Evolutionary conservation across 2,888 invertebrate genomes (phyloP), one percentile per base, ranked within the genome.

Genomic region (Platycheirus rosarum): DNA sequence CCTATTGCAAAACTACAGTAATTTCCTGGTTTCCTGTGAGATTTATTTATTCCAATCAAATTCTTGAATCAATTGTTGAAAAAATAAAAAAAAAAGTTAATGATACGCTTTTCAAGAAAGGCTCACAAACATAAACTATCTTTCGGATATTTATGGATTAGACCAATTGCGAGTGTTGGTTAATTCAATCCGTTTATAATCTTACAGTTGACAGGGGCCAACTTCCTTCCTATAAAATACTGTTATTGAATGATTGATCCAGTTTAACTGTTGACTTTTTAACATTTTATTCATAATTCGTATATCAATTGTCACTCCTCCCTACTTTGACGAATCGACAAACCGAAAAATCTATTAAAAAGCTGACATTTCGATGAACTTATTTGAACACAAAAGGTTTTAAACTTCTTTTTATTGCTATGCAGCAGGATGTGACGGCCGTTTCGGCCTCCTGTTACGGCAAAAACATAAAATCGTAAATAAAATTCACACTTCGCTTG

Each of bases 291-390:
- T 6, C 3, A 32, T 1, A 32, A 32, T 32, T 32, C 1, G 2
- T 32, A 7, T 8, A 70, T 66, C 29, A 40, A 70, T 70, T 48
- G 51, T 66, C 60, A 65, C 63, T 16, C 65, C 46, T 51, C 57
- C 18, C 62, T 44, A 46, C 49, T 62, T 82, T 82, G 63, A 82
- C 49, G 71, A 63, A 37, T 40, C 70, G 48, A 63, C 82, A 85
- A 68, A 53, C 85, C 74, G 85, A 85, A 80, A 80, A 85, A 85
- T 85, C 84, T 63, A 77, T 82, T 85, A 82, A 85, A 85, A 68
- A 57, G 68, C 49, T 35, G 42, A 60, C 44, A 68, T 71, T 78
- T 78, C 84, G 79, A 77, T 73, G 66, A 79, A 80, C 82, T 73
- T 63, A 63, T 73, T 40, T 57, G 14, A 26, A 29, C 14, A 42